Evolutionary conservation across 1,140 invertebrate genomes (phyloP), one percentile per base, ranked within the genome.

Genomic region (Cryptotermes secundus): DNA sequence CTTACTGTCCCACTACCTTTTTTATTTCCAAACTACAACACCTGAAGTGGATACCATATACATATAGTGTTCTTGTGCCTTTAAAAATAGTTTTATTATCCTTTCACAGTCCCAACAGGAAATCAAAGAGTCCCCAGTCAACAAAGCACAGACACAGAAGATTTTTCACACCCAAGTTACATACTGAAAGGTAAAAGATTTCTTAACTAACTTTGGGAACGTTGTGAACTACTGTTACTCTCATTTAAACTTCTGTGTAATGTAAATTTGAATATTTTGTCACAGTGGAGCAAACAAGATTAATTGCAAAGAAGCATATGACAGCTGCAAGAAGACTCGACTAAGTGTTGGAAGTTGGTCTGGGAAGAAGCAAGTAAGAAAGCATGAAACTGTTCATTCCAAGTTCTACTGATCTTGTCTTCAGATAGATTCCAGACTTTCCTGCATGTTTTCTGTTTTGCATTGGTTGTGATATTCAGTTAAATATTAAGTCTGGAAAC

Each of bases 361-460:
- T 36, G 42, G 35, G 80, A 81, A 81, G 80, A 81, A 81, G 34
- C 80, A 81, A 81, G 80, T 81, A 81, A 81, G 80, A 36, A 81
- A 81, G 80, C 79, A 80, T 80, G 19, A 14, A 34, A 36, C 24
- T 80, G 16, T 36, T 80, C 80, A 45, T n/a, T 81, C 80, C 0
- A 36, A 81, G 80, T 81, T 81, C 42, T 81, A 81, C 80, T 81
- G 80, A 26, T 38, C 34, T n/a, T 81, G 35, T 81, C 22, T 31
- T 12, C 6, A 36, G 22, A 49, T 14, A 49, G 45, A 49, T 19
- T 49, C 45, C 45, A 49, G 16, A 14, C 45, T 49, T 49, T 19
- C 45, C 45, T 49, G 45, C 16, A 49, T 19, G 16, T 14, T 49
- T 49, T 49, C 45, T 49, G 19, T 49, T 49, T 49, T 49, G 38